Evolutionary conservation across 2,888 invertebrate genomes (phyloP), one percentile per base, ranked within the genome.

Genomic region (Phymatocera aterrima): DNA sequence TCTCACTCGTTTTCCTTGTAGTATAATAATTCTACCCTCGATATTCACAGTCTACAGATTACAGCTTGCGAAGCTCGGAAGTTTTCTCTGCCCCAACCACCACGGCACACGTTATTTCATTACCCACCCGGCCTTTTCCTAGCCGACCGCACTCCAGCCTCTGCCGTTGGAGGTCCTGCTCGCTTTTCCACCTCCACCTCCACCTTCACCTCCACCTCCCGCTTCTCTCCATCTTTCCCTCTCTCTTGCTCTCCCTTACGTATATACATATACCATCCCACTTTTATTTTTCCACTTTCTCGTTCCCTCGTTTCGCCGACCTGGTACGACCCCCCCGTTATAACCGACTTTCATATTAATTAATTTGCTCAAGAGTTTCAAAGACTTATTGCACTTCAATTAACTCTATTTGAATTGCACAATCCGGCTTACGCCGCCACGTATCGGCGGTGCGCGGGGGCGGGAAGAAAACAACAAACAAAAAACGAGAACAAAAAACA

Each of bases 371-470:
- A 85, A 85, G 87, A 88, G 85, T 87, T 86, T 86, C 84, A 86
- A 87, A 86, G 87, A 86, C 86, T 88, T 87, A 88, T 88, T 86
- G 87, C 87, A 87, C 88, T 88, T 87, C 85, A 86, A 88, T 88
- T 86, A 88, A 86, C 85, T 87, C 84, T 84, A 86, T 86, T 85
- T 85, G 83, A 88, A 88, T 85, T 84, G 84, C 84, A 85, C 84
- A 86, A 87, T 85, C 83, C 70, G 70, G 80, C 80, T 80, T 74
- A 43, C 43, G 57, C 78, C 60, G 48, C 48, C 72, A 48, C 72
- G 34, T 51, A 72, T 72, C 24, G 34, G 31, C 51, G 51, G 43
- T 46, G 18, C 51, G 8, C 61, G 75, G 64, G 61, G 60, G 6
- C 51, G 77, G 78, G 80, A 80, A 78, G 79, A 79, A 79, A 15